Evolutionary conservation across 1,140 invertebrate genomes (phyloP), one percentile per base, ranked within the genome.

Genomic region (Macrosteles quadrilineatus): DNA sequence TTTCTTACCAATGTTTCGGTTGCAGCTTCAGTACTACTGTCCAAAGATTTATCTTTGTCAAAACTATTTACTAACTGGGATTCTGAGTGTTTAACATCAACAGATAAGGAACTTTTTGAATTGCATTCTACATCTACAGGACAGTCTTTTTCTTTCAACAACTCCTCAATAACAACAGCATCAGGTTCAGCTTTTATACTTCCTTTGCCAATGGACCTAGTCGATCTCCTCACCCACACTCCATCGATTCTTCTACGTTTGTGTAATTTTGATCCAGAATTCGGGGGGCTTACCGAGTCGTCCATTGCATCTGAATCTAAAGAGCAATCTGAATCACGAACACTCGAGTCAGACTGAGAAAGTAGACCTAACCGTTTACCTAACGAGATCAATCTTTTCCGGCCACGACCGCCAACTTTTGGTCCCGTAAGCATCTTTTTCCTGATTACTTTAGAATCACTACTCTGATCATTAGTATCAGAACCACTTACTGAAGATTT

Each of bases 141-240:
- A 32, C 19, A 19, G 19, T n/a, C 30, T 21, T 64, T 64, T 32
- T 64, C 59, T 21, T 64, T 64, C 31, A 64, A 40, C 11, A 64
- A n/a, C 31, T 64, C 59, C 23, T 64, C 19, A 31, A 64, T 64
- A 4, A 32, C 59, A 9, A n/a, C 59, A 64, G 17, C 29, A 14
- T 40, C 59, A 32, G 29, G 19, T 32, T 64, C 59, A 9, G 19
- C 23, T 64, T 64, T 27, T 1, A 25, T 40, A 25, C 17, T 32
- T 31, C 19, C 32, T 50, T 50, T 50, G 17, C 17, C 47, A 64
- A 64, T 21, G 14, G 59, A 64, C 32, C 59, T 30, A 2, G 59
- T 64, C n/a, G 59, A 64, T 21, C 59, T 64, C 19, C 59, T 64
- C n/a, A 64, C 59, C 59, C 59, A 64, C 3, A 23, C 3, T 14